Evolutionary conservation across 2,113 vertebrate species (phyloP).

Genomic region (Suncus etruscus): DNA sequence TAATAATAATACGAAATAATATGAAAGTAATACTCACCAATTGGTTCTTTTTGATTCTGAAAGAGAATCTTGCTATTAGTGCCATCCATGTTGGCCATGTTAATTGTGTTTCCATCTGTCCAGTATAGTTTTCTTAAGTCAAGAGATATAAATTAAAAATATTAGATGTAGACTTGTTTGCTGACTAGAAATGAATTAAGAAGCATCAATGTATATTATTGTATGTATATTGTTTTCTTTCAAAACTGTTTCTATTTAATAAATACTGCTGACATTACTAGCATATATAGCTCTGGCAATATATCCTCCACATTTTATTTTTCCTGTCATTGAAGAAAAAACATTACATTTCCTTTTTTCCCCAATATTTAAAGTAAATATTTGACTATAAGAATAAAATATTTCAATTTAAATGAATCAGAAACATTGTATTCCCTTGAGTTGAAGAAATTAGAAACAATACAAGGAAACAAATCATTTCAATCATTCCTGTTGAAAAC

Average conservation of each 20-base stretch:
- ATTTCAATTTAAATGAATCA: conserved; percentile 27
- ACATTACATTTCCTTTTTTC: conserved; percentile 32
- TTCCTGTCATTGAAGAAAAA: neutral
- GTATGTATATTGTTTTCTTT: neutral
- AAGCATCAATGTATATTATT: neutral
- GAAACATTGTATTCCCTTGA: neutral
- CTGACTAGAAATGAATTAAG: neutral
- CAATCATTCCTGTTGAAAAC: neutral
- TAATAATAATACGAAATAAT: neutral
- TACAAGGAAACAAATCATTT: neutral
- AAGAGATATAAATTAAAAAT: conserved; percentile 4
- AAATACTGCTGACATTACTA: neutral
- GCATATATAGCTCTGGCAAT: neutral
- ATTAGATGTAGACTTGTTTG: neutral
- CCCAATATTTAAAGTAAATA: conserved; percentile 5
- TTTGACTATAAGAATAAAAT: conserved; percentile 26
- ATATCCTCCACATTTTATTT: neutral
- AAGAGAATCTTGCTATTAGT: conserved; percentile 98
- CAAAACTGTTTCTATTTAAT: neutral
- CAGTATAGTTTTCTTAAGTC: conserved; percentile 95
- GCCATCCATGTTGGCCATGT: conserved; percentile 98
- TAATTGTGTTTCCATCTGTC: conserved; percentile 98
- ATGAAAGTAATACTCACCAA: conserved; percentile 89
- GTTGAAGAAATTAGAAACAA: neutral
- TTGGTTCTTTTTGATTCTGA: conserved; percentile 97